Evolutionary conservation across 2,113 vertebrate species (phyloP).

Genomic region (Lanius collurio): DNA sequence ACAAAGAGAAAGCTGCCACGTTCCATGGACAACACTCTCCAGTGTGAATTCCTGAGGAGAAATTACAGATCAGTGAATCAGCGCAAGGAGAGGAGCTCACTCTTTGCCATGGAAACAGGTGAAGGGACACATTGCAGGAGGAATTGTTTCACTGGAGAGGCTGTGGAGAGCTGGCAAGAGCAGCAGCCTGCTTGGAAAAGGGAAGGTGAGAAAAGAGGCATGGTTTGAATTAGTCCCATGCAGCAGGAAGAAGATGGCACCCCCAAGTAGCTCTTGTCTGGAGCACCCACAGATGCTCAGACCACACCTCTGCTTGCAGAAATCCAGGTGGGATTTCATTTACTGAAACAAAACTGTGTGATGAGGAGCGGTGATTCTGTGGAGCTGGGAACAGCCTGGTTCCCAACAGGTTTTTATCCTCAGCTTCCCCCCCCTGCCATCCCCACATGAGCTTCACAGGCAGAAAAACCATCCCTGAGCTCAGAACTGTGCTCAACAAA

Average conservation of each 20-base stretch:
- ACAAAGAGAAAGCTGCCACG: background rate
- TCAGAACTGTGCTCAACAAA: background rate
- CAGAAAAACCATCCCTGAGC: background rate
- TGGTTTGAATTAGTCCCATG: background rate
- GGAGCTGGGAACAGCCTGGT: background rate
- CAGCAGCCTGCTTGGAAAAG: background rate
- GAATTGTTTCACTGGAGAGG: background rate
- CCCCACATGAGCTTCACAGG: background rate
- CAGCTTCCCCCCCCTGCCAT: no score
- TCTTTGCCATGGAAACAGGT: background rate
- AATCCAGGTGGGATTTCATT: background rate
- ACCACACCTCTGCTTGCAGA: accelerated
- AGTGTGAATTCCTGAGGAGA: background rate
- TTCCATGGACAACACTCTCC: accelerated
- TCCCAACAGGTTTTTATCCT: background rate
- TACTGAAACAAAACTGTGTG: background rate
- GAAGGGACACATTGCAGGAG: background rate
- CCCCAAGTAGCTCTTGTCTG: background rate
- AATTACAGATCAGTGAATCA: background rate
- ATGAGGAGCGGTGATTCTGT: background rate
- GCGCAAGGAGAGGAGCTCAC: background rate
- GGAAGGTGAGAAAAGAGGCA: background rate
- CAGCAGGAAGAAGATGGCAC: background rate
- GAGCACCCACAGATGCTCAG: background rate
- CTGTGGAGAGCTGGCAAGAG: background rate